Evolutionary conservation across 2,797 vertebrate genomes (phyloP), one percentile per base, ranked within the genome.

Genomic region (Sebastes variabilis): DNA sequence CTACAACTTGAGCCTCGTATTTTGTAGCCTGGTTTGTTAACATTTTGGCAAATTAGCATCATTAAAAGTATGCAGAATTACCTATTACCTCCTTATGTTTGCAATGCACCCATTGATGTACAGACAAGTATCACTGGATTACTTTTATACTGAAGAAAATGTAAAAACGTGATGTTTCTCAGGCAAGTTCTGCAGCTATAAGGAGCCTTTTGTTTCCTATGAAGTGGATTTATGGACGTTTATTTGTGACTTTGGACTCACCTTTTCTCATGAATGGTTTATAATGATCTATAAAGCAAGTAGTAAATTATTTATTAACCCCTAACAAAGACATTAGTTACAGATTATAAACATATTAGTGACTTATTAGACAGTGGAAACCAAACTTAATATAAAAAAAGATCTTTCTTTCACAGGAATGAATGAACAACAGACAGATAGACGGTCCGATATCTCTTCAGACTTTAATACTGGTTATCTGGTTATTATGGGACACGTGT

Each of bases 401-500:
- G 1, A 46, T 46, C 1, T 8, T 46, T 46, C 2, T 49, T 4
- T 66, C 8, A 49, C 8, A 20, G 6, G 18, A 20, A 66, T 49
- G 2, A 66, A 20, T 65, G 6, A 49, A 4, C 24, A 12, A 36
- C 14, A 18, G 12, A 3, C 62, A 10, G 42, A 66, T 66, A 22
- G 22, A n/a, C 4, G 29, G 11, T 71, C 62, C 14, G 18, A 24
- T 68, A 52, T 38, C 27, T 49, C 16, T 54, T 58, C 12, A 56
- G 34, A 75, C 72, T 78, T 82, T 79, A 60, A 10, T 20, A 24
- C 25, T 3, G 4, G 49, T 82, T 79, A 84, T 89, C 75, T 32
- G 60, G 29, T 52, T 24, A 46, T 71, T 32, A 46, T 30, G 34
- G 49, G 58, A 75, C 82, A 85, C 66, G 42, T 85, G 82, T 42